A percentile compares a stretch with the other conserved stretches of the same genome.
These are phyloP conservation scores for Petrocephalus sullivani DNA, from an alignment of 2,797 vertebrate genomes.

Conservation along the genomic window DNA sequence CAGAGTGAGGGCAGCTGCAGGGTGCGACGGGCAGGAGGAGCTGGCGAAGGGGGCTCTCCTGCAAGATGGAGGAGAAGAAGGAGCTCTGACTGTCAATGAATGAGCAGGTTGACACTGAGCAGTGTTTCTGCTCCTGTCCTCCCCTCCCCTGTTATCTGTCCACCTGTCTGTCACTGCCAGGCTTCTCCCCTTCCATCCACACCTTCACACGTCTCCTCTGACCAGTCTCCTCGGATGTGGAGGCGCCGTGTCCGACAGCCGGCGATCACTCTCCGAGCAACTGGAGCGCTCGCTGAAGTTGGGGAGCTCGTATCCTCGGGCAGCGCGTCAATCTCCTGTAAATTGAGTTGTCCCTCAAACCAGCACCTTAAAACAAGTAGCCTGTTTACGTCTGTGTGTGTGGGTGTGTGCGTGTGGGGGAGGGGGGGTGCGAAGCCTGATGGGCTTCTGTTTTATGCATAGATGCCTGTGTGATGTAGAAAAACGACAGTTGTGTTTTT, in stretches of 20 bases:
- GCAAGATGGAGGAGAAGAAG: background rate
- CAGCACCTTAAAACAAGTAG: constrained; percentile 18
- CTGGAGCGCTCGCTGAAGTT: background rate
- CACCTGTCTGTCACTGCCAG: constrained; percentile 12
- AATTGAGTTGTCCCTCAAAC: background rate
- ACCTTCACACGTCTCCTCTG: constrained; percentile 8
- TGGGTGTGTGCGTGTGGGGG: background rate
- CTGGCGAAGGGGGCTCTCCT: background rate
- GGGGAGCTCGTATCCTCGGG: background rate
- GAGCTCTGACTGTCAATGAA: background rate
- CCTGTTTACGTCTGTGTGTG: constrained; percentile 12
- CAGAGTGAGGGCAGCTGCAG: background rate
- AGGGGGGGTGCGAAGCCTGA: background rate
- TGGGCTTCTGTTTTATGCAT: constrained; percentile 1
- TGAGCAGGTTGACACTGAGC: background rate
- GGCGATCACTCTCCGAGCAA: background rate
- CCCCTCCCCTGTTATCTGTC: background rate
- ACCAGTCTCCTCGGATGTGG: background rate
- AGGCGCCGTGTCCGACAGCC: background rate
- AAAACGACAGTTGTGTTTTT: constrained; percentile 1
- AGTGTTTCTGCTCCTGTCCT: background rate
- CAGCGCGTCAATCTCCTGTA: background rate
- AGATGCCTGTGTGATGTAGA: background rate
- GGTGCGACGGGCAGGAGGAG: background rate
- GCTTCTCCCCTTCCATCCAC: background rate